Evolutionary conservation across 2,888 invertebrate species (phyloP), one percentile per base, ranked within the genome.

Genomic region (Diadegma fenestrale): DNA sequence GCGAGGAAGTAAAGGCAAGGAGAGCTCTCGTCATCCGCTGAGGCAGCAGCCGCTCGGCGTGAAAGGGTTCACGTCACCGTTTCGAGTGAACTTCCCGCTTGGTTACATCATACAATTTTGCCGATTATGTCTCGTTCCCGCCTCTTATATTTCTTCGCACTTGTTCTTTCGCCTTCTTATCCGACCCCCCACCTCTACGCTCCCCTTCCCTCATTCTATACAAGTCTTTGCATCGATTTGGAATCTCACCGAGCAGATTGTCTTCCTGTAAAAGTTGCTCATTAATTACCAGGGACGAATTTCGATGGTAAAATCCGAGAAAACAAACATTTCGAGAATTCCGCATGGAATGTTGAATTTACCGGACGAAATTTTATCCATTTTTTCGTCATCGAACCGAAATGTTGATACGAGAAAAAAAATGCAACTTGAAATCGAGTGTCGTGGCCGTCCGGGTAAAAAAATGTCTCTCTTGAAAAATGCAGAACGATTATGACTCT

Each of bases 21-120:
- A 88, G 86, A 82, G 85, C 87, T 83, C 88, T 89, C 85, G 87
- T 87, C 81, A 85, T 87, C 58, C 87, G 88, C 88, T 89, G 88
- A 89, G 84, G 82, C 88, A 89, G 88, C 88, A 87, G 80, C 61
- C 43, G 66, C 71, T 80, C 79, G 73, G 77, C 82, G 84, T 86
- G 86, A 87, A 87, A 87, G 82, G 86, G 82, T 84, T 82, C 80
- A 68, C 85, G 86, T 88, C 88, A 88, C 87, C 87, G 82, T 87
- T 89, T 89, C 88, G 86, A 87, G 87, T 87, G 87, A 89, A 88
- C 86, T 83, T 88, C 85, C 79, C 87, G 83, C 81, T 72, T 75
- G 84, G 87, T 89, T 88, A 89, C 87, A 86, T 87, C 88, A 85
- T 76, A 81, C 81, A 82, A 88, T 88, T 88, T 85, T 82, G 80